Evolutionary conservation across 2,113 vertebrate species (phyloP).

Genomic region (Marmota monax): DNA sequence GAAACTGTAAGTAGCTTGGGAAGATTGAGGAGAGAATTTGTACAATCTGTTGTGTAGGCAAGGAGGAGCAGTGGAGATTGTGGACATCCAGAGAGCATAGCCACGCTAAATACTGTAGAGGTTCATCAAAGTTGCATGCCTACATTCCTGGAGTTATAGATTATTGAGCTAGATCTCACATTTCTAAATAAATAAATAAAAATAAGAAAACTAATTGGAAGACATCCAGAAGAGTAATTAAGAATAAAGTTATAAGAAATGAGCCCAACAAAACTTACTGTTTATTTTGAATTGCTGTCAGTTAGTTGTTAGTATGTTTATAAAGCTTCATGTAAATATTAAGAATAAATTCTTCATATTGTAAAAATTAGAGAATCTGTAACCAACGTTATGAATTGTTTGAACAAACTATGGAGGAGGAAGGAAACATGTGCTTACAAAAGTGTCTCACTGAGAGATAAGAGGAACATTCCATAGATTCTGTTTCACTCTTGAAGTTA

Average conservation of each 20-base stretch:
- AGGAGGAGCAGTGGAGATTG: neutral
- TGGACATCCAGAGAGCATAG: neutral
- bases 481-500: neutral
- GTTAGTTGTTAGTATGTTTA: neutral
- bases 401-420: neutral
- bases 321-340: slow-evolving; percentile 2
- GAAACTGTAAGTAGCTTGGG: neutral
- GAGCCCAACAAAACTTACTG: neutral
- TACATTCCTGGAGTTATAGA: neutral
- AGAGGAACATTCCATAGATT: neutral
- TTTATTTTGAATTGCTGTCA: neutral
- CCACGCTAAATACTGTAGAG: neutral
- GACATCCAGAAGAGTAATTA: neutral
- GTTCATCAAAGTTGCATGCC: neutral
- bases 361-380: neutral
- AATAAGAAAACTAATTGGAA: neutral
- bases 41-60: neutral
- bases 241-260: neutral
- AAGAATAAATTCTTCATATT: slow-evolving; percentile 4
- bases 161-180: neutral
- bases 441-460: neutral
- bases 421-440: neutral
- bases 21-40: neutral
- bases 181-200: neutral
- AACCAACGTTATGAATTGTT: neutral